Percentiles rank a stretch among this genome's conserved stretches.
These are phyloP conservation scores for Emydura subglobosa DNA, from an alignment of 2,113 vertebrate genomes.

Conservation along the genomic window DNA sequence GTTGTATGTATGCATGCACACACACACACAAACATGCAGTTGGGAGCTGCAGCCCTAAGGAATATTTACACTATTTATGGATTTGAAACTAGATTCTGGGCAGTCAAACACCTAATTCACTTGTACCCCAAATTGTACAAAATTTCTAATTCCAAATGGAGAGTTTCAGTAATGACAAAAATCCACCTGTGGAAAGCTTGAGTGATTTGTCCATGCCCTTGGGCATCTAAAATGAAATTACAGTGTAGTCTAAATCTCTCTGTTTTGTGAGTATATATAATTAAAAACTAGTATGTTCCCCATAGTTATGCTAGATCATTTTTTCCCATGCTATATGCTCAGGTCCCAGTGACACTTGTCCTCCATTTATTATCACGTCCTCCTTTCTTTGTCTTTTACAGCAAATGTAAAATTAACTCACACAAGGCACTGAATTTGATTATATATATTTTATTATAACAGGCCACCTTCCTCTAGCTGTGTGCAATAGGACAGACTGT, in stretches of 20 bases:
- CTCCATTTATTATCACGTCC: not conserved
- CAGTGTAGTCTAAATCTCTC: not conserved
- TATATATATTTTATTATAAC: not conserved
- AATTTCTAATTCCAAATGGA: not conserved
- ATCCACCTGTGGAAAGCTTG: not conserved
- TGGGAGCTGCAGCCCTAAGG: not conserved
- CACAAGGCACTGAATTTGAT: rapidly evolving
- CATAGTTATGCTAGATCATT: not conserved
- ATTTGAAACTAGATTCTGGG: not conserved
- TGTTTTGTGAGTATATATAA: too few relatives aligned
- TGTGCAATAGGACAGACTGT: rapidly evolving
- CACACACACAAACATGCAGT: too few relatives aligned
- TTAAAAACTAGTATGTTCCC: too few relatives aligned
- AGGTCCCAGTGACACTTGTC: rapidly evolving
- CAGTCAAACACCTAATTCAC: not conserved
- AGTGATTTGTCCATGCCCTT: not conserved
- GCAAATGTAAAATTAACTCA: rapidly evolving
- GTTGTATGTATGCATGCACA: too few relatives aligned
- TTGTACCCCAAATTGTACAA: not conserved
- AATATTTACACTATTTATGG: not conserved
- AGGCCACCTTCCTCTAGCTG: rapidly evolving
- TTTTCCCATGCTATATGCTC: not conserved
- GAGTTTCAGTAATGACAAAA: not conserved
- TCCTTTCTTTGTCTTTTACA: not conserved
- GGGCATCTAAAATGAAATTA: too few relatives aligned